phyloP scores from a whole-genome alignment of 1,140 invertebrate species.

The Trachymyrmex septentrionalis region DNA sequence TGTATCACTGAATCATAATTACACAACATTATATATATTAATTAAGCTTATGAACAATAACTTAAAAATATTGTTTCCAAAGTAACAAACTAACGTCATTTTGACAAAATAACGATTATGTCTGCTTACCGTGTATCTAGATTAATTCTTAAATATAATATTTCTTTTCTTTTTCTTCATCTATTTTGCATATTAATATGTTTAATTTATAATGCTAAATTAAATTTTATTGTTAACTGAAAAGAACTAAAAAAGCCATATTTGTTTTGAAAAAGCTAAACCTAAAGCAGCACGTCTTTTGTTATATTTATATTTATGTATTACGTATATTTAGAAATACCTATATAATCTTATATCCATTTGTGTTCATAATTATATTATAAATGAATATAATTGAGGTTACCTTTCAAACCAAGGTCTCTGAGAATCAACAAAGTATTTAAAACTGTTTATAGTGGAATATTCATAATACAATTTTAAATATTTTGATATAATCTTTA shows the following conservation, averaged over 20 bases:
- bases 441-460: conserved; percentile 65
- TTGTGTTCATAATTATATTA: not conserved
- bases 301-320: too few species aligned
- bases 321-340: not conserved
- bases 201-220: too few species aligned
- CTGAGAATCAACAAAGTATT: conserved; percentile 60
- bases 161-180: too few species aligned
- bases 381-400: conserved; percentile 3
- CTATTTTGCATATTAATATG: too few species aligned
- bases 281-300: too few species aligned
- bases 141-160: too few species aligned
- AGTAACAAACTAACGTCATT: too few species aligned
- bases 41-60: not conserved
- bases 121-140: too few species aligned
- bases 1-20: not conserved
- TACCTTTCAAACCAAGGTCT: conserved; percentile 71
- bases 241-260: too few species aligned
- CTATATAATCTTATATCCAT: not conserved
- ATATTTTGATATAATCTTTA: conserved; percentile 51
- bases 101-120: too few species aligned
- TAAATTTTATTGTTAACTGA: too few species aligned
- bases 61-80: not conserved
- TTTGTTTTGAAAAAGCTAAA: too few species aligned
- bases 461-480: conserved; percentile 67
- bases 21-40: not conserved